phyloP scores from a whole-genome alignment of 1,140 invertebrate genomes.

The Macrosteles quadrilineatus region DNA sequence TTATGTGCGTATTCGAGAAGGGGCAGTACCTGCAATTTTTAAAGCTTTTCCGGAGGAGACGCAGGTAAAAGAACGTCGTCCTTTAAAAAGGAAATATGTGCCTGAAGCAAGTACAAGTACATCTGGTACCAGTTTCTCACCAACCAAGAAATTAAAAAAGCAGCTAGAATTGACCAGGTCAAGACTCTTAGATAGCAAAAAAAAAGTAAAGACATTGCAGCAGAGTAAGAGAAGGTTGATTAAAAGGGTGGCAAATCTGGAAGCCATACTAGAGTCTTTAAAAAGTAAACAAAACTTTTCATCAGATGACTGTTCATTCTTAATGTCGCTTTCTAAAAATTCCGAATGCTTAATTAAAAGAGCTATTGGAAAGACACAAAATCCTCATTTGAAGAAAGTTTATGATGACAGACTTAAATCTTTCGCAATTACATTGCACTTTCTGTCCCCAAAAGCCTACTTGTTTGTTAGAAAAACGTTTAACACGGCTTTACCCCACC shows the following conservation, averaged over 20 bases:
- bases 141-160: constrained; percentile 8
- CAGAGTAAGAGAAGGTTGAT: constrained; percentile 3
- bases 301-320: constrained; percentile 12
- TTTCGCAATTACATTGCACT: constrained; percentile 50
- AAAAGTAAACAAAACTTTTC: constrained; percentile 14
- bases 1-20: constrained; percentile 29
- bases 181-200: not conserved
- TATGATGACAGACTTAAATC: constrained; percentile 26
- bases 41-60: not conserved
- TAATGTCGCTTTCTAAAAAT: constrained; percentile 25
- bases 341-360: constrained; percentile 30
- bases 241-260: constrained; percentile 17
- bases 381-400: constrained; percentile 24
- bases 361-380: constrained; percentile 12
- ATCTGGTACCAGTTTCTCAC: not conserved
- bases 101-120: not conserved
- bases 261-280: constrained; percentile 4
- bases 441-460: no score
- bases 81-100: constrained; percentile 10
- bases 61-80: constrained; percentile 19
- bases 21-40: constrained; percentile 33
- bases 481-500: no score
- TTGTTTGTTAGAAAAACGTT: no score
- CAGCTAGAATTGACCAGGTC: not conserved
- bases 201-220: not conserved